Conservation (phyloP, 1,140 invertebrate species). For the Nasonia vitripennis region DNA sequence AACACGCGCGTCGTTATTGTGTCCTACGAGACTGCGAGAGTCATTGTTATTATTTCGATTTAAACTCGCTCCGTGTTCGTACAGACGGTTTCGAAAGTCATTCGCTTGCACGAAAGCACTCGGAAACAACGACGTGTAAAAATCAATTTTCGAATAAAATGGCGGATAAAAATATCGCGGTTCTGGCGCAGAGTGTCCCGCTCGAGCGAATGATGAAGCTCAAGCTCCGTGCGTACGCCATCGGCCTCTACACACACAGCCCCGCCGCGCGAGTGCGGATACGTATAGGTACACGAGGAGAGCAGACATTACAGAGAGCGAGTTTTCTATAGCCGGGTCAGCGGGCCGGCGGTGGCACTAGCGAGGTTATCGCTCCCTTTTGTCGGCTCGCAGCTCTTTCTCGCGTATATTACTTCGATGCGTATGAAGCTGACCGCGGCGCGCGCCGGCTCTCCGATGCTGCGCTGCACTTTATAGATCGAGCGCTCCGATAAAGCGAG, state of each 20-base stretch:
- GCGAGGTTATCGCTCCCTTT: conserved; percentile 29
- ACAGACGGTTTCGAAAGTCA: no score
- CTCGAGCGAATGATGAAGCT: no score
- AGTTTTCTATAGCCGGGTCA: conserved; percentile 23
- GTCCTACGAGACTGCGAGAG: neutral
- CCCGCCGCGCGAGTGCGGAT: neutral
- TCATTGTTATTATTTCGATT: conserved; percentile 9
- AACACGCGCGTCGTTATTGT: neutral
- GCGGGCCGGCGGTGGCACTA: neutral
- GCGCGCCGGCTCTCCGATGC: neutral
- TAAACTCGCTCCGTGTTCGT: neutral
- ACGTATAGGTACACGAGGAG: neutral
- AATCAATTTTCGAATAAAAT: no score
- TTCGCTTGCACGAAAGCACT: no score
- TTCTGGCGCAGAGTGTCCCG: no score
- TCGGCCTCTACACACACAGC: neutral
- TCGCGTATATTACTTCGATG: neutral
- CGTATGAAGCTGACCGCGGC: conserved; percentile 8
- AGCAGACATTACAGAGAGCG: neutral
- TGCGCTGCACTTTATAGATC: neutral
- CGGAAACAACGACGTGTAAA: no score
- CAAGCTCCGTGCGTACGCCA: no score
- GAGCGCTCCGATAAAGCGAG: neutral
- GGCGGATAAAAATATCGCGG: no score
- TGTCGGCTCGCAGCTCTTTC: neutral